These are phyloP conservation scores for Tokudaia muenninki DNA, from an alignment of 2,797 vertebrate genomes.

Conservation along the genomic window DNA sequence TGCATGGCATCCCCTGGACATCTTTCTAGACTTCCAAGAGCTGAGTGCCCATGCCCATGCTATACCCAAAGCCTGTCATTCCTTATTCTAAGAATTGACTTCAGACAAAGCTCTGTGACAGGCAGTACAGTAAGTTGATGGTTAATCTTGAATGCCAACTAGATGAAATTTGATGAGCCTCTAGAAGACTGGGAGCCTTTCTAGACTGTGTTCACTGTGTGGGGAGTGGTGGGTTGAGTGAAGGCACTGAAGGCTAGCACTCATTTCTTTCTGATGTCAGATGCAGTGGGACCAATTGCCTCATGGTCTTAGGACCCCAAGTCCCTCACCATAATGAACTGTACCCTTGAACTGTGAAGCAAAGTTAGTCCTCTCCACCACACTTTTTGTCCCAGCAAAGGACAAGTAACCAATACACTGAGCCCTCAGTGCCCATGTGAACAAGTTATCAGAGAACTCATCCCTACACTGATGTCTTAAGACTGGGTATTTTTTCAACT, in stretches of 20 bases:
- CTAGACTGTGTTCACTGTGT: neutral
- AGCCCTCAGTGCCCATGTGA: neutral
- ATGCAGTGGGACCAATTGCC: neutral
- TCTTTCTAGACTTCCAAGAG: neutral
- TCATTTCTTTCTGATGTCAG: neutral
- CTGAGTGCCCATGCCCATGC: neutral
- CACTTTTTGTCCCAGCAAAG: no score
- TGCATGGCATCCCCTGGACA: neutral
- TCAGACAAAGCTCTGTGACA: neutral
- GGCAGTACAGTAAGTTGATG: no score
- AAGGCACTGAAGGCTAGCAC: no score
- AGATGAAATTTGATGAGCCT: neutral
- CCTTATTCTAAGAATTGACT: accelerated
- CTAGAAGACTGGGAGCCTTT: neutral
- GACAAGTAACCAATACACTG: neutral
- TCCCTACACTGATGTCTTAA: neutral
- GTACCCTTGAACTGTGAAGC: neutral
- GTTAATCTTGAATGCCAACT: neutral
- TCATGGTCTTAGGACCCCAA: neutral
- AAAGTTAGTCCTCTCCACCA: no score
- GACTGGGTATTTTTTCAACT: neutral
- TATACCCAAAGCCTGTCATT: neutral
- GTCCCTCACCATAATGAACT: neutral
- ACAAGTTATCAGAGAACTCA: neutral
- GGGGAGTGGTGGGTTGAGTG: neutral